Base-by-base conservation (phyloP, 2,888 invertebrate species). In the Phortica magna region DNA sequence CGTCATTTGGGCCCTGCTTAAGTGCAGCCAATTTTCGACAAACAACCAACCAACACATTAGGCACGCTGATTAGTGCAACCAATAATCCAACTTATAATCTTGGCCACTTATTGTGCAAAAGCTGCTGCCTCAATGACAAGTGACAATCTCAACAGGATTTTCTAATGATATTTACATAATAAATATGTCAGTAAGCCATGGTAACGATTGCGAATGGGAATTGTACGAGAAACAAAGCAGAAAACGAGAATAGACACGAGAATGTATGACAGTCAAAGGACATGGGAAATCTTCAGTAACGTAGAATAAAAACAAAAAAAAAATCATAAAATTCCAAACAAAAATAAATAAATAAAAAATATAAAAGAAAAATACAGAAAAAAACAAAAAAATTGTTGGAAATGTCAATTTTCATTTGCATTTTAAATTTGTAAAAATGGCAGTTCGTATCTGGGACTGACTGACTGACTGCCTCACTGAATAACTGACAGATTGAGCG, bases 141-240 rank as follows among this genome's bases (percentile, higher is more conserved):
- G 31, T 14, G 39, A 53, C 53, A 71, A 71, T 71, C 53, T 55
- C n/a, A 55, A 79, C 81, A 74, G 87, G 80, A 83, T 83, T 83
- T 82, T 78, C 79, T 82, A 79, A 83, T 80, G 83, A 84, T 87
- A 86, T 86, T 86, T 86, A 81, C 85, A 86, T 86, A 86, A 87
- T 85, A 87, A 85, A 85, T 83, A 80, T 85, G 82, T 81, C 82
- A 80, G 78, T 79, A 81, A 79, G 76, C 76, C 78, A 71, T 77
- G 72, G 67, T 71, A 74, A 71, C 74, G 78, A 80, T 76, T 77
- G 77, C 76, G 42, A 67, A 41, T 14, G 64, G 39, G 65, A 12
- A 39, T 7, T 9, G 67, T 1, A 61, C 14, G 61, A 22, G 55
- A 41, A 59, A 17, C 17, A 43, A 74, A 42, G 48, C 12, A 31